Conservation (phyloP, 2,113 vertebrate genomes). For the Callionymus lyra region DNA sequence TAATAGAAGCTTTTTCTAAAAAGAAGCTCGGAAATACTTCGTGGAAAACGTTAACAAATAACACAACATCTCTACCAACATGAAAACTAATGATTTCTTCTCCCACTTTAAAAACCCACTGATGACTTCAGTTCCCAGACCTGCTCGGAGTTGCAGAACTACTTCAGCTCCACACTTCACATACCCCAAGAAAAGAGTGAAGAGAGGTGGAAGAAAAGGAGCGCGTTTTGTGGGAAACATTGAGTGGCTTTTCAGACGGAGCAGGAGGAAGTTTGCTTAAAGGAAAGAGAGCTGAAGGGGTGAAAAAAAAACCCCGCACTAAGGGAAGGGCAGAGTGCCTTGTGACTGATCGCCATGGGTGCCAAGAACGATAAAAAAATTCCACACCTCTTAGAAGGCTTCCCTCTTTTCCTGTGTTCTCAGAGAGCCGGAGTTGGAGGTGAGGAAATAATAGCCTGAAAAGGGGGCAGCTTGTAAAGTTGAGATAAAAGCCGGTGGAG, state of each 20-base stretch:
- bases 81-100: too few relatives aligned
- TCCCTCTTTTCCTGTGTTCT: conserved; percentile 29
- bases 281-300: conserved; percentile 5
- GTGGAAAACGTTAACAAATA: conserved; percentile 3
- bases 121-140: conserved; percentile 14
- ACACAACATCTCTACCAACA: too few relatives aligned
- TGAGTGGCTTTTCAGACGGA: conserved; percentile 23
- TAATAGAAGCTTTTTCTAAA: conserved; percentile 31
- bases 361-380: conserved; percentile 59
- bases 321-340: conserved; percentile 49
- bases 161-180: conserved; percentile 3
- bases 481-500: conserved; percentile 56
- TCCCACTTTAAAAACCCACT: too few relatives aligned
- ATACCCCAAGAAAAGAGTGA: background rate
- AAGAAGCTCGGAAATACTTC: conserved; percentile 34
- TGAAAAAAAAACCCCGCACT: conserved; percentile 12
- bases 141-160: conserved; percentile 8
- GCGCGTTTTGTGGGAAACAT: conserved; percentile 22
- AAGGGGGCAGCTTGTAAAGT: conserved; percentile 65
- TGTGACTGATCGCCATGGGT: conserved; percentile 52
- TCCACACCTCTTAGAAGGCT: conserved; percentile 53
- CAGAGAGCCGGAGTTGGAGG: conserved; percentile 38
- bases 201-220: conserved; percentile 1
- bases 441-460: conserved; percentile 65
- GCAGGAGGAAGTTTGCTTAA: conserved; percentile 21